Evolutionary conservation across 2,113 vertebrate genomes (phyloP).

Genomic region (Phaetusa simplex): DNA sequence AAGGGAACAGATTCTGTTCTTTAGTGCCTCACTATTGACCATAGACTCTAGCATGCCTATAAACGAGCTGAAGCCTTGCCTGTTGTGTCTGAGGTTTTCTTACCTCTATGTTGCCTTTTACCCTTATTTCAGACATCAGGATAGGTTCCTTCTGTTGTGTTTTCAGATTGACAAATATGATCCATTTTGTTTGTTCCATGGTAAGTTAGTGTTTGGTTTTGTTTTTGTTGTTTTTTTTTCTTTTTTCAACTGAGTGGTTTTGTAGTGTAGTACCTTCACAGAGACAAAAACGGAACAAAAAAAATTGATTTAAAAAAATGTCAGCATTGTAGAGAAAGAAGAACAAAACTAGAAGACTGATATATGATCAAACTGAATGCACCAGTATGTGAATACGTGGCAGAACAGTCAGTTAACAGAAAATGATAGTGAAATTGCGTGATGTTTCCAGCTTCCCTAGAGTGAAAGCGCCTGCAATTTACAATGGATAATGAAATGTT

Average conservation of each 20-base stretch:
- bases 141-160: neutral
- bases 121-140: neutral
- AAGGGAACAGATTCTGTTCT: neutral
- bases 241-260: neutral
- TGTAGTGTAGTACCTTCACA: neutral
- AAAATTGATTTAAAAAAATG: neutral
- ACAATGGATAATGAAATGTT: constrained; percentile 28
- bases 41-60: neutral
- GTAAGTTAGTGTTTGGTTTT: neutral
- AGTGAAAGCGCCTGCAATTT: neutral
- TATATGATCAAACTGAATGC: neutral
- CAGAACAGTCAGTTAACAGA: neutral
- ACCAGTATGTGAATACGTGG: neutral
- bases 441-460: constrained; percentile 19
- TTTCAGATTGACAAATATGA: neutral
- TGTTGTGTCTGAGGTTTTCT: neutral
- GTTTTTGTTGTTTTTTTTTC: neutral
- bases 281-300: neutral
- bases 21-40: neutral
- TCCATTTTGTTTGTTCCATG: neutral
- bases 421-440: neutral
- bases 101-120: neutral
- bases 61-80: neutral
- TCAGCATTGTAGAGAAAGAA: neutral
- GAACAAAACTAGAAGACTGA: neutral